phyloP scores from a whole-genome alignment of 2,888 invertebrate species.

The Sympetrum striolatum region DNA sequence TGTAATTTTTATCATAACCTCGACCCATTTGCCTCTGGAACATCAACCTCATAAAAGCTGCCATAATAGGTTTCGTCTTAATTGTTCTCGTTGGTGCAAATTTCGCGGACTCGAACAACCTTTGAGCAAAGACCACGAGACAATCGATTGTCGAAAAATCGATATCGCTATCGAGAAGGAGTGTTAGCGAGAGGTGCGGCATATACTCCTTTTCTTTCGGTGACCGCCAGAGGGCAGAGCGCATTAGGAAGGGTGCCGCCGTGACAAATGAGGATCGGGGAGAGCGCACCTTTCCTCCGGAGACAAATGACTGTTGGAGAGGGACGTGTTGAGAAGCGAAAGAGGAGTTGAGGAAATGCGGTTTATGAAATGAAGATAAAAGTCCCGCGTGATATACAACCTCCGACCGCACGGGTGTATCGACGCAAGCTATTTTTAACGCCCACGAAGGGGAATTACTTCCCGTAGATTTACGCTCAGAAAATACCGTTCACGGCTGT shows the following conservation, averaged over 20 bases:
- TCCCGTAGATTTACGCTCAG: not conserved
- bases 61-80: no score
- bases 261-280: slow-evolving; percentile 33
- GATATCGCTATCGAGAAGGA: no score
- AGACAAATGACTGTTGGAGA: slow-evolving; percentile 35
- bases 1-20: no score
- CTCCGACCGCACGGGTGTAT: not conserved
- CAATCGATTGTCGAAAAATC: no score
- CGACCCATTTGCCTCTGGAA: no score
- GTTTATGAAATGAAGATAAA: not conserved
- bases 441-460: not conserved
- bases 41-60: no score
- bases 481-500: no score
- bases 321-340: not conserved
- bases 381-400: not conserved
- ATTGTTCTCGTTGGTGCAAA: no score
- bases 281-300: slow-evolving; percentile 13
- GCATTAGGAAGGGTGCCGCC: not conserved
- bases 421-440: not conserved
- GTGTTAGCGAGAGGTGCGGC: not conserved
- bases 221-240: not conserved
- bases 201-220: not conserved
- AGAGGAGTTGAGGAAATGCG: not conserved
- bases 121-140: no score
- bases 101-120: no score